Evolutionary conservation across 2,888 invertebrate species (phyloP).

Genomic region (Drosophila crucigera): DNA sequence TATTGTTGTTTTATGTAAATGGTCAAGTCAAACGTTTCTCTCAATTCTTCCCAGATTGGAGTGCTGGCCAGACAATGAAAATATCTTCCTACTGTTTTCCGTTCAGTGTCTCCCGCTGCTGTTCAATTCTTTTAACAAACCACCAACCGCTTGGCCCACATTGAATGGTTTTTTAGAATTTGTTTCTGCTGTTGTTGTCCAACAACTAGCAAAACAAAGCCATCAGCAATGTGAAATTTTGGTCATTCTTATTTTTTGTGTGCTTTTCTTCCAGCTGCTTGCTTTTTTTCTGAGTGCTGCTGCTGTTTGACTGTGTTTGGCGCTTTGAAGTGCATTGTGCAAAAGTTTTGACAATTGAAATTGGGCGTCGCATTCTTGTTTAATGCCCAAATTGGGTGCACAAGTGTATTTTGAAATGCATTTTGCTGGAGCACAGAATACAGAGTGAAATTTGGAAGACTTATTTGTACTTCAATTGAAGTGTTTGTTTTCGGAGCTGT

Average conservation of each 20-base stretch:
- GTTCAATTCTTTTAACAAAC: conserved; percentile 50
- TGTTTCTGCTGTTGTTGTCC: conserved; percentile 35
- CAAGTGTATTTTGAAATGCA: conserved; percentile 40
- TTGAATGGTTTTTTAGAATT: conserved; percentile 54
- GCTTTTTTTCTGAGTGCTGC: conserved; percentile 12
- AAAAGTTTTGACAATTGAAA: conserved; percentile 61
- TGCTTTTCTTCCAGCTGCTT: conserved; percentile 10
- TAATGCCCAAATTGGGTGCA: conserved; percentile 34
- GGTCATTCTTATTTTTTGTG: conserved; percentile 5
- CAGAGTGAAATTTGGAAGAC: conserved; percentile 26
- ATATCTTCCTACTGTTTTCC: conserved; percentile 60
- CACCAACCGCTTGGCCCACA: conserved; percentile 51
- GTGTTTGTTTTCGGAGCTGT: background rate
- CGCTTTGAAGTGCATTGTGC: conserved; percentile 65
- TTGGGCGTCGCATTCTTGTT: conserved; percentile 40
- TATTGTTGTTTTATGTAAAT: conserved; percentile 54
- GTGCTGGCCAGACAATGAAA: conserved; percentile 56
- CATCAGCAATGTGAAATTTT: conserved; percentile 56
- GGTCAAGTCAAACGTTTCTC: conserved; percentile 64
- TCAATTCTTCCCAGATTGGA: conserved; percentile 46
- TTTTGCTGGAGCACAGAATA: conserved; percentile 13
- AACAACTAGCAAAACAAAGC: conserved; percentile 45
- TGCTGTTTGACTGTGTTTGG: conserved; percentile 10
- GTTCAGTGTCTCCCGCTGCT: conserved; percentile 53
- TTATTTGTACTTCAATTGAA: conserved; percentile 28